Conservation (phyloP, 2,888 invertebrate species). For the Phragmatobia fuliginosa region DNA sequence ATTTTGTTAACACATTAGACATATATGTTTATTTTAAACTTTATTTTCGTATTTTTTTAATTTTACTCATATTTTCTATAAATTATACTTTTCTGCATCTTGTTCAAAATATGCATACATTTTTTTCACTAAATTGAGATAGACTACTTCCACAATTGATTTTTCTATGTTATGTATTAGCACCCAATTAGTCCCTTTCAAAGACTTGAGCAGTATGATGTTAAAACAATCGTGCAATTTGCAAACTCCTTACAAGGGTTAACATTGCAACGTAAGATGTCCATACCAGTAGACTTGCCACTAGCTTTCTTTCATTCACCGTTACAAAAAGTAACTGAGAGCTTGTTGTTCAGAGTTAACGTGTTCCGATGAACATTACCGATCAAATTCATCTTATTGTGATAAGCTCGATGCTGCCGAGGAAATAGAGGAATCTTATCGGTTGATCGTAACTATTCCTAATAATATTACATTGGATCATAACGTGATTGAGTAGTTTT, state of each 20-base stretch:
- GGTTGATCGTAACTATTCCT: conserved; percentile 59
- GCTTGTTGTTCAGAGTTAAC: conserved; percentile 46
- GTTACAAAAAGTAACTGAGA: conserved; percentile 49
- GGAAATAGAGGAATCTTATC: conserved; percentile 66
- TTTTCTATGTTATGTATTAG: background rate
- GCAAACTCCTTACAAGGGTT: conserved; percentile 24
- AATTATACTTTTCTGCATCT: background rate
- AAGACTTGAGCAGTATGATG: background rate
- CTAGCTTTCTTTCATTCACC: conserved; percentile 37
- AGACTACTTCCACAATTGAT: no score
- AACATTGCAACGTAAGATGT: conserved; percentile 35
- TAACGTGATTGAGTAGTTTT: conserved; percentile 27
- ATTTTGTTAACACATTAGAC: no score
- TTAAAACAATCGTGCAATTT: conserved; percentile 26
- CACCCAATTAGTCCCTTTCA: background rate
- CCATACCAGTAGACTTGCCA: conserved; percentile 23
- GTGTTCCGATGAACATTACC: conserved; percentile 58
- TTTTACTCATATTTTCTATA: background rate
- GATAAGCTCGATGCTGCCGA: conserved; percentile 62
- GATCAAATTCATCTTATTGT: conserved; percentile 55
- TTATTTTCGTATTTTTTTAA: no score
- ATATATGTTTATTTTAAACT: no score
- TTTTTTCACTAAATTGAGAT: background rate
- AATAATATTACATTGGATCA: conserved; percentile 39
- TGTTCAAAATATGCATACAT: no score